Evolutionary conservation across 2,113 vertebrate genomes (phyloP).

Genomic region (Rhipidura dahli): DNA sequence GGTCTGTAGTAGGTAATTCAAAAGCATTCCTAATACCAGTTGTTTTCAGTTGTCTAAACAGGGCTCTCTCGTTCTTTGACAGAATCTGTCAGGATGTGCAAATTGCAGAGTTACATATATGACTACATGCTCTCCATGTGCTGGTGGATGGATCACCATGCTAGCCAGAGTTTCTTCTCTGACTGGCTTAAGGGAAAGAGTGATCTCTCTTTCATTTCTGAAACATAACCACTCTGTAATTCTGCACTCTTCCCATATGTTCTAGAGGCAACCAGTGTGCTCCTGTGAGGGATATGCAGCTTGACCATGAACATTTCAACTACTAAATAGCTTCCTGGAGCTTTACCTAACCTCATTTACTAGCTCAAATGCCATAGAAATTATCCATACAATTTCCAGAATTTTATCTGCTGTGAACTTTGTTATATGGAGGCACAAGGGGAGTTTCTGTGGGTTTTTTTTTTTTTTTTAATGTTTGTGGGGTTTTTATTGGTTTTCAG

Average conservation of each 20-base stretch:
- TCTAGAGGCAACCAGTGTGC: background rate
- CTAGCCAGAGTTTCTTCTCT: background rate
- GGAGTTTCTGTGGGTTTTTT: background rate
- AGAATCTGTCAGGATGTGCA: background rate
- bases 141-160: background rate
- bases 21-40: background rate
- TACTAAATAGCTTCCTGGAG: background rate
- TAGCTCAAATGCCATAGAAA: background rate
- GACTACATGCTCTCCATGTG: background rate
- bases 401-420: background rate
- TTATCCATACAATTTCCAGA: background rate
- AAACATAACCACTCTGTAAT: background rate
- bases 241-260: background rate
- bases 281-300: background rate
- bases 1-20: background rate
- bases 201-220: background rate
- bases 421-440: background rate
- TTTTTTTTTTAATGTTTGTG: background rate
- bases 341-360: background rate
- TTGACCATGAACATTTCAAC: background rate
- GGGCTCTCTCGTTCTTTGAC: background rate
- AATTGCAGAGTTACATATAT: background rate
- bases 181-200: background rate
- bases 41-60: background rate
- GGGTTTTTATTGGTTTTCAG: background rate